Evolutionary conservation across 2,888 invertebrate species (phyloP).

Genomic region (Eupithecia insigniata): DNA sequence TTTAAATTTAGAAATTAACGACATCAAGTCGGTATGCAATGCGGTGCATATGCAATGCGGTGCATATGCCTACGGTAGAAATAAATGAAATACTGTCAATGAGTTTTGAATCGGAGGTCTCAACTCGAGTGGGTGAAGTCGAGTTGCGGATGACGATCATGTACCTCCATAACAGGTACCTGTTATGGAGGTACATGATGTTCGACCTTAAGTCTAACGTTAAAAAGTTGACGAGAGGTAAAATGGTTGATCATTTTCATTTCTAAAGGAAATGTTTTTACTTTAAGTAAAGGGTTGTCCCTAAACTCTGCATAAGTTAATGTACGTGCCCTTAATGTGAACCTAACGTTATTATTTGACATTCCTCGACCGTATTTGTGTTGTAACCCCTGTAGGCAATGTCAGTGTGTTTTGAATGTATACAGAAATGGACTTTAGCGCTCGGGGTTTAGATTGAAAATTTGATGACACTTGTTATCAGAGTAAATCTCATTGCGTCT

Average conservation of each 20-base stretch:
- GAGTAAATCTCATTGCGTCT: not conserved
- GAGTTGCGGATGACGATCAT: not conserved
- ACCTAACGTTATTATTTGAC: constrained; percentile 31
- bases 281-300: constrained; percentile 1
- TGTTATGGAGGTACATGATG: too few species aligned
- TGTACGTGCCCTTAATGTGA: constrained; percentile 18
- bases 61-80: too few species aligned
- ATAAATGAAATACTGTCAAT: too few species aligned
- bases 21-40: too few species aligned
- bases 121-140: rapidly evolving
- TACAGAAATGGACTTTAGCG: constrained; percentile 5
- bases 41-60: too few species aligned
- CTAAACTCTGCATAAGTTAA: constrained; percentile 2
- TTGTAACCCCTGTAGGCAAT: constrained; percentile 22
- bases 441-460: not conserved
- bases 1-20: too few species aligned
- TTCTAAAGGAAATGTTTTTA: constrained; percentile 5
- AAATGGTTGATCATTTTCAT: not conserved
- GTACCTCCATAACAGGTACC: not conserved
- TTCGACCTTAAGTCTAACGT: not conserved
- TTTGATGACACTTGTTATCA: not conserved
- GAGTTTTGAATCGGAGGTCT: not conserved
- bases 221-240: not conserved
- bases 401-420: constrained; percentile 4
- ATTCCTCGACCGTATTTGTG: constrained; percentile 35